Evolutionary conservation across 2,113 vertebrate species (phyloP), one percentile per base, ranked within the genome.

Genomic region (Brienomyrus brachyistius): DNA sequence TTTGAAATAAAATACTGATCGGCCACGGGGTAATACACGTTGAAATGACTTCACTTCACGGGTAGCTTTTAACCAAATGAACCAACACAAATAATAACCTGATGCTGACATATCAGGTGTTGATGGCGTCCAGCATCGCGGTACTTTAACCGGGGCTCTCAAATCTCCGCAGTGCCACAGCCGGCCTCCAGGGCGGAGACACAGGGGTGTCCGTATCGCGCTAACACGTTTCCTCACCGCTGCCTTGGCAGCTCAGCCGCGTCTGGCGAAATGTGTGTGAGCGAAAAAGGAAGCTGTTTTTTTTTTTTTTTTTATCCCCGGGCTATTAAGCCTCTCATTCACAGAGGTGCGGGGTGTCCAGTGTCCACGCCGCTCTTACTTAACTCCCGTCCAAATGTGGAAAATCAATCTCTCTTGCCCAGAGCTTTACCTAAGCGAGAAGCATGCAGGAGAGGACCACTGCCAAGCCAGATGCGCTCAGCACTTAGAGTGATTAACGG

Each of bases 391-490:
- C 62, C 56, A 70, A 70, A 86, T 66, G 59, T 90, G 89, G 83
- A 87, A 87, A 87, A 87, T 87, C 35, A 43, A 21, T 90, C 62
- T 45, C 62, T n/a, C 85, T 51, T 48, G 48, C 59, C 27, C n/a
- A 87, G n/a, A 11, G n/a, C 89, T 62, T 90, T 87, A 87, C 84
- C 48, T 45, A 90, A 87, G 84, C 74, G 13, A 87, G 43, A 88
- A 70, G 70, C 83, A 51, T 43, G 83, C 27, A 40, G 40, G 43
- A 15, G 50, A 13, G 31, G 35, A 31, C 13, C 23, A 15, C 66
- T 87, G 89, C 89, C 85, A 87, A 90, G 85, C 84, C 84, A 87
- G 66, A 90, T 87, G 62, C 89, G 51, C 50, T 74, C 59, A 74
- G 84, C 89, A 90, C 84, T 74, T 43, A 52, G 47, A n/a, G 48